These are phyloP conservation scores for Pelecanus crispus DNA, from an alignment of 2,113 vertebrate genomes.

Conservation along the genomic window DNA sequence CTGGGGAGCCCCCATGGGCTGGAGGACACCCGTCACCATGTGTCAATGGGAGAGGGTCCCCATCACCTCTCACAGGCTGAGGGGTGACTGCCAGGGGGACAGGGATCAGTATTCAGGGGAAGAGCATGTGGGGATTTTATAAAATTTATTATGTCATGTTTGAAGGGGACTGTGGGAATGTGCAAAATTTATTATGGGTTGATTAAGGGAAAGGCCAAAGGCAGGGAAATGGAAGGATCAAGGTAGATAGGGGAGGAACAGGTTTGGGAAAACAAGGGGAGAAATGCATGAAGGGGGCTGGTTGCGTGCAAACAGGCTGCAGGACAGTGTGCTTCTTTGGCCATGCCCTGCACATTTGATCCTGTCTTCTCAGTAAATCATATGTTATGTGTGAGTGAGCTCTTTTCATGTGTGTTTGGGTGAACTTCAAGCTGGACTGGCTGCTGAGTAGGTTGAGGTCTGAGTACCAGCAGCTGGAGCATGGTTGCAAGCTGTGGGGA, in stretches of 20 bases:
- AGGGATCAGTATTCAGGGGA: neutral
- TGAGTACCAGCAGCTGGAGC: neutral
- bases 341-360: neutral
- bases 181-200: neutral
- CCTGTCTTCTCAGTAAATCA: neutral
- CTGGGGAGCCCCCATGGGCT: neutral
- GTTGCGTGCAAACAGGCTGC: neutral
- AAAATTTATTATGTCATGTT: neutral
- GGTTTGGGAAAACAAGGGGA: neutral
- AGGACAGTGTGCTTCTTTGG: neutral
- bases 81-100: neutral
- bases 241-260: neutral
- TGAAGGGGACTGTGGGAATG: neutral
- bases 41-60: neutral
- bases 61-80: neutral
- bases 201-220: neutral
- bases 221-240: neutral
- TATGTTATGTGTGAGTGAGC: accelerated
- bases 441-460: neutral
- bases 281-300: neutral
- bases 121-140: neutral
- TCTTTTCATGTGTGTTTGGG: neutral
- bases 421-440: neutral
- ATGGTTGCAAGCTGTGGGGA: neutral
- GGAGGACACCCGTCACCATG: accelerated